Evolutionary conservation across 2,888 invertebrate species (phyloP).

Genomic region (Coenonympha glycerion): DNA sequence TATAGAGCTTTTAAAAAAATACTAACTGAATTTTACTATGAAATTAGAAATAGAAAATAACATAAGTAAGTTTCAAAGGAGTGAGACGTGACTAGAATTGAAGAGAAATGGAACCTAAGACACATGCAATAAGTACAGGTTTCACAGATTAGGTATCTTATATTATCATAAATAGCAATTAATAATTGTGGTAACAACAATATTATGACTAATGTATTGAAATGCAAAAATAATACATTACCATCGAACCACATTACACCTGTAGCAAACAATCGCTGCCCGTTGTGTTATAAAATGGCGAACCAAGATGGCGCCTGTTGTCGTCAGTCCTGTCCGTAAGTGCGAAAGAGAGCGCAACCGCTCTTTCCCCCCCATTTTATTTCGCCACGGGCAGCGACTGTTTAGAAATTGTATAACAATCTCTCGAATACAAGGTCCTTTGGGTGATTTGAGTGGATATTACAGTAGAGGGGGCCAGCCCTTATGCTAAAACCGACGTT

Average conservation of each 20-base stretch:
- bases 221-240: constrained; percentile 60
- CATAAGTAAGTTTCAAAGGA: constrained; percentile 2
- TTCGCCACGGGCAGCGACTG: too few relatives aligned
- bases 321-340: too few relatives aligned
- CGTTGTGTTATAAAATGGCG: too few relatives aligned
- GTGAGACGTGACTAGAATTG: constrained; percentile 27
- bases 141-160: constrained; percentile 18
- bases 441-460: constrained; percentile 31
- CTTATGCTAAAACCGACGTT: constrained; percentile 54
- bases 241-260: constrained; percentile 31
- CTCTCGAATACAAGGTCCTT: constrained; percentile 22
- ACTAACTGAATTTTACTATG: background rate
- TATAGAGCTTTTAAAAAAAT: background rate
- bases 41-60: background rate
- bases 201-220: constrained; percentile 52
- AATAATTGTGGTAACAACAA: constrained; percentile 56
- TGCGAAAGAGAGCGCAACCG: too few relatives aligned
- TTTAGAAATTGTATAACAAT: too few relatives aligned
- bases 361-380: too few relatives aligned
- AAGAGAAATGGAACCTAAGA: constrained; percentile 15
- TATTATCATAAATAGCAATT: constrained; percentile 21
- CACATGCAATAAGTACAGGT: constrained; percentile 18
- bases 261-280: too few relatives aligned
- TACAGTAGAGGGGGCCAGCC: constrained; percentile 60
- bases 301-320: too few relatives aligned